These are phyloP conservation scores for Sarcophaga peregrina DNA, from an alignment of 1,140 invertebrate genomes.

Conservation along the genomic window DNA sequence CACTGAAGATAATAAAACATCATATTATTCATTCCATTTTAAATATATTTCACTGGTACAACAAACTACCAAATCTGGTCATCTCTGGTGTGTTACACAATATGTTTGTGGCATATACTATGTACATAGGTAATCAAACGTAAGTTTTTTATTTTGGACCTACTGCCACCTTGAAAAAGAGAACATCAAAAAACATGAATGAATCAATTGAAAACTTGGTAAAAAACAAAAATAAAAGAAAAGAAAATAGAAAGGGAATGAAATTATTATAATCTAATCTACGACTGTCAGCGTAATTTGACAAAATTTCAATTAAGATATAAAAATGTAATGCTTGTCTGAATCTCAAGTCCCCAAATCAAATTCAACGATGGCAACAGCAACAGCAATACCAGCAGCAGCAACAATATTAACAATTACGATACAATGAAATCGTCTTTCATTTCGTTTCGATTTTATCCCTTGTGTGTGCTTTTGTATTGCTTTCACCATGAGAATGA, in stretches of 20 bases:
- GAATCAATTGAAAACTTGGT: background rate
- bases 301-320: constrained; percentile 42
- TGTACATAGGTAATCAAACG: background rate
- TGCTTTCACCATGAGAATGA: background rate
- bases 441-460: background rate
- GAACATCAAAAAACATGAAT: background rate
- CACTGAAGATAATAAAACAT: no score
- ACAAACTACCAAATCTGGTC: no score
- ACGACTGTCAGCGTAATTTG: constrained; percentile 38
- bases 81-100: no score
- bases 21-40: no score
- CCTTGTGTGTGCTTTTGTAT: background rate
- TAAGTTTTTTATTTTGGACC: background rate
- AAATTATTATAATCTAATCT: constrained; percentile 35
- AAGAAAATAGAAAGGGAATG: background rate
- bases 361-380: background rate
- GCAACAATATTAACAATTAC: constrained; percentile 22
- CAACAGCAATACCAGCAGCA: background rate
- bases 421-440: constrained; percentile 26
- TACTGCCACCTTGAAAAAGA: background rate
- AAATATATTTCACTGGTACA: no score
- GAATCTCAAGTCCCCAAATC: constrained; percentile 23
- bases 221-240: background rate
- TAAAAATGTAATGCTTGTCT: constrained; percentile 41
- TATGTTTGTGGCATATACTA: no score